Evolutionary conservation across 1,140 invertebrate species (phyloP).

Genomic region (Nymphalis io): DNA sequence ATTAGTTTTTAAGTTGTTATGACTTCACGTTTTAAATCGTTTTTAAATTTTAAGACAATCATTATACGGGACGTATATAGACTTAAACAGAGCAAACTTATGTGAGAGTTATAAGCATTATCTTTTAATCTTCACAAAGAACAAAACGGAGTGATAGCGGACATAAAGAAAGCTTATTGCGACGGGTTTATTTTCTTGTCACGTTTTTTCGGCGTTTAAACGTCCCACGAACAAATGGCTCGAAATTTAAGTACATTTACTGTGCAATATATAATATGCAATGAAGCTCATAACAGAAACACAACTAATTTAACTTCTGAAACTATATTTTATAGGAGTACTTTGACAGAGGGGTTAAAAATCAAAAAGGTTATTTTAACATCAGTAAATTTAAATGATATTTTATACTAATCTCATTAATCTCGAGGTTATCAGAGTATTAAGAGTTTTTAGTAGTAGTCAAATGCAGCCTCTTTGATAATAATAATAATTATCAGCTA

Average conservation of each 20-base stretch:
- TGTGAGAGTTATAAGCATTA: constrained; percentile 49
- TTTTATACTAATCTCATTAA: too few relatives aligned
- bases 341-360: too few relatives aligned
- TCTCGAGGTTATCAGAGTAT: too few relatives aligned
- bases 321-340: too few relatives aligned
- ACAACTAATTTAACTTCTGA: too few relatives aligned
- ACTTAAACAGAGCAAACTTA: not conserved
- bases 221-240: constrained; percentile 62
- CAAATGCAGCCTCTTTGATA: too few relatives aligned
- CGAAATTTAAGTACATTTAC: constrained; percentile 62
- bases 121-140: constrained; percentile 62
- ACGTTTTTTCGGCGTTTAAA: constrained; percentile 72
- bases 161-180: constrained; percentile 72
- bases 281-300: not conserved
- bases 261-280: constrained; percentile 29
- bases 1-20: too few relatives aligned
- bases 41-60: not conserved
- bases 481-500: too few relatives aligned
- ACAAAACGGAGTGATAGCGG: constrained; percentile 48
- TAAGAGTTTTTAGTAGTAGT: too few relatives aligned
- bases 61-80: not conserved
- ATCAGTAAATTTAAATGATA: too few relatives aligned
- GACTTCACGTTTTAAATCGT: not conserved
- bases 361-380: too few relatives aligned
- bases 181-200: constrained; percentile 68